Evolutionary conservation across 2,113 vertebrate species (phyloP), one percentile per base, ranked within the genome.

Genomic region (Trichomycterus rosablanca): DNA sequence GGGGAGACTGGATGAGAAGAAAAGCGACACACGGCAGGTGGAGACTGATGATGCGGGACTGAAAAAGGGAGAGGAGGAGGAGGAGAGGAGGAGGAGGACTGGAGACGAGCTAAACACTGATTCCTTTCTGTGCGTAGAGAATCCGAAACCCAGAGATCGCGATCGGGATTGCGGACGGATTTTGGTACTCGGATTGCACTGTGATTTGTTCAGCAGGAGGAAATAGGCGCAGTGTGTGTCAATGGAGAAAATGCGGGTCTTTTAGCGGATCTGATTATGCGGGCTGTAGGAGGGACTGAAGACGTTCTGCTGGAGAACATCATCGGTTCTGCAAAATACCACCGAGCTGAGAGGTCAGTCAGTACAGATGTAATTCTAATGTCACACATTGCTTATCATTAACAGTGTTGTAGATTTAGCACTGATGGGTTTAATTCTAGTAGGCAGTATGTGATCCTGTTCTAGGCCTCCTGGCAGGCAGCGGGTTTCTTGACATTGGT

Each of bases 21-120:
- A 12, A 35, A 10, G 9, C 34, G 7, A 35, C 34, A 4, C 2
- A 11, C 37, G 15, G 83, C 83, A 85, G 83, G 79, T 81, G 82
- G 70, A 71, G 63, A 68, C 68, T 34, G 64, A 66, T 48, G 51
- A 37, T 39, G 50, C 23, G 48, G 42, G 52, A 44, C 48, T 32
- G 30, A 57, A 20, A 52, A 12, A 39, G 60, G 43, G 19, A 14
- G 34, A 51, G 43, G 58, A 34, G 37, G 37, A 68, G 60, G 37
- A 35, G 16, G 22, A 12, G 18, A 54, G 32, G 35, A 24, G 26
- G 39, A 10, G n/a, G 3, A 30, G 7, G 7, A 39, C 43, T 9
- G 35, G 7, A 39, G 8, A 4, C 12, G 11, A 40, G 8, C 23
- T n/a, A 20, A 26, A 19, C 20, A 16, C 14, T n/a, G 63, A 71